Evolutionary conservation across 2,113 vertebrate genomes (phyloP).

Genomic region (Agapornis roseicollis): DNA sequence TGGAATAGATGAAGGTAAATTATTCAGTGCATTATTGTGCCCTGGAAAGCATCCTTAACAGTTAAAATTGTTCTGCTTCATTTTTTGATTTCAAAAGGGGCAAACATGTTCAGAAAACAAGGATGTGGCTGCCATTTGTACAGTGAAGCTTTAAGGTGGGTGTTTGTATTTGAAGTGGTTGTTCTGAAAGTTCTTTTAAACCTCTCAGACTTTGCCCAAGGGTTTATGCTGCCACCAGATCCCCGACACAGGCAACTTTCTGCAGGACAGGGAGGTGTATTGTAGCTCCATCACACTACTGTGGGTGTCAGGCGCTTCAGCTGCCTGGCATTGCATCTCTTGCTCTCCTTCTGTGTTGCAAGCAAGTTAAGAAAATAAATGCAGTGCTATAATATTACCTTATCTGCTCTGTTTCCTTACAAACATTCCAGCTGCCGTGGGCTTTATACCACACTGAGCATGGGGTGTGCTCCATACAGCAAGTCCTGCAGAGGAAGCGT

Average conservation of each 20-base stretch:
- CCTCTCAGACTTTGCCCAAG: not conserved
- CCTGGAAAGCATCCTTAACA: not conserved
- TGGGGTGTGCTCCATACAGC: not conserved
- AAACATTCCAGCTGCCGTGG: not conserved
- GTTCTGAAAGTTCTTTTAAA: not conserved
- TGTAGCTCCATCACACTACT: not conserved
- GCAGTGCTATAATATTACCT: not conserved
- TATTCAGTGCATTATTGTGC: not conserved
- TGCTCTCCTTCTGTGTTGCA: not conserved
- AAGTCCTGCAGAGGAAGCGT: not conserved
- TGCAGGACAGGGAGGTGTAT: not conserved
- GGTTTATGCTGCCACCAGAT: not conserved
- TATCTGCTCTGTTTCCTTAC: not conserved
- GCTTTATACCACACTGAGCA: not conserved
- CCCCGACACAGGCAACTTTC: not conserved
- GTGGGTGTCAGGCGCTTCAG: not conserved
- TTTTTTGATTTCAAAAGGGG: not conserved
- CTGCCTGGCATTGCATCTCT: not conserved
- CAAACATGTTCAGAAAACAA: not conserved
- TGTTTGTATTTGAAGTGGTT: not conserved
- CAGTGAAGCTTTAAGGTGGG: not conserved
- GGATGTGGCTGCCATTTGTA: not conserved
- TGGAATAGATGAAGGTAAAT: not conserved
- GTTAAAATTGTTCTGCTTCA: not conserved
- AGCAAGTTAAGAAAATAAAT: not conserved